Base-by-base conservation (phyloP, 37 sponge, comb jelly and placozoan species). In the Halichondria panicea region DNA sequence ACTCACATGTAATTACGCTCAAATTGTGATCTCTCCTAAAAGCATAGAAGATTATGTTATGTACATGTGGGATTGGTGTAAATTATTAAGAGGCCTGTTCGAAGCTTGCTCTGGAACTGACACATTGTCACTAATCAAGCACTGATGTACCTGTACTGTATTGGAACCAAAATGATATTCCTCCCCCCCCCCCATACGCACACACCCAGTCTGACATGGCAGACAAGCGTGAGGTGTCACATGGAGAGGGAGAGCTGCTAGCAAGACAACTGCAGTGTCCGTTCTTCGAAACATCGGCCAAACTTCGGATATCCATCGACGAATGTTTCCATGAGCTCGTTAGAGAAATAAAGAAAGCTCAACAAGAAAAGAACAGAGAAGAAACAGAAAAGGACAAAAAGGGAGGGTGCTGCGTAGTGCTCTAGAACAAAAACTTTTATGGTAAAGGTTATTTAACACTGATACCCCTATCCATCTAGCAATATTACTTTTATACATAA, bases 241-340 rank as follows among this genome's bases (percentile, higher is more conserved):
- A 66, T 61, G 87, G 87, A 11, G 91, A 90, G 34, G 91, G 87
- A 4, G 87, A 85, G 25, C 37, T 85, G 59, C 45, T 90, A 58
- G 86, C 91, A 8, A 58, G 77, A 43, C 50, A 25, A 30, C 82
- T 81, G 32, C 64, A 91, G 53, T 91, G 92, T 70, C 88, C 92
- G 0, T 91, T 86, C 76, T 86, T 78, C 63, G 92, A 91, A 54
- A 91, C 92, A 28, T 91, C 92, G 4, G 92, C 92, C 3, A 79
- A 78, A 36, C 36, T 82, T 36, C 82, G 92, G 18, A 33, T 70
- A 11, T 74, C 84, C 76, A 83, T 92, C 36, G 92, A 92, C 71
- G 88, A 92, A 37, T 69, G 76, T 35, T 92, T 92, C 55, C 92
- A 92, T 41, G 92, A 87, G 68, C 55, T 92, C 12, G 92, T 91